Conservation (phyloP, 2,888 invertebrate genomes). For the Cheilosia scutellata region DNA sequence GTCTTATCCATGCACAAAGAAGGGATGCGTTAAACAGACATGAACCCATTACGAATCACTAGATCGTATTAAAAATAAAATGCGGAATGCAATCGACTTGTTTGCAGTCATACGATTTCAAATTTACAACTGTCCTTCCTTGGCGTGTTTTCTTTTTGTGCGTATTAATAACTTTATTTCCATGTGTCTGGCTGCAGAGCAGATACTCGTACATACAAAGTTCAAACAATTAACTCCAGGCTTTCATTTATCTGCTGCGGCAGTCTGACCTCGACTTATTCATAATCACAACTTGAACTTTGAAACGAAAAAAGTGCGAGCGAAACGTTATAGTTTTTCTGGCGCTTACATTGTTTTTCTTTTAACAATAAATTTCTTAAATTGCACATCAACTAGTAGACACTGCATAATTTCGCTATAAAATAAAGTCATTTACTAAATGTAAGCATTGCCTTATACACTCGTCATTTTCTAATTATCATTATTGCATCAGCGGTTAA, state of each 20-base stretch:
- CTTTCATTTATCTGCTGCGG: not conserved
- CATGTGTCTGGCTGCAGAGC: not conserved
- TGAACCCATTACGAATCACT: too few species aligned
- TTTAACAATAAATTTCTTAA: constrained; percentile 5
- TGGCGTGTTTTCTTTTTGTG: too few species aligned
- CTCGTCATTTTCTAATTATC: constrained; percentile 36
- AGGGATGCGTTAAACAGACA: too few species aligned
- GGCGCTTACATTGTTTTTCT: not conserved
- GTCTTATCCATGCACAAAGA: too few species aligned
- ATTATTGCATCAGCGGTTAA: constrained; percentile 37
- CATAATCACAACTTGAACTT: constrained; percentile 10
- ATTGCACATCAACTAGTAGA: constrained; percentile 12
- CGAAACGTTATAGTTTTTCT: not conserved
- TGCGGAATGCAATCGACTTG: too few species aligned
- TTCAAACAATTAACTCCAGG: not conserved
- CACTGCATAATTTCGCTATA: not conserved
- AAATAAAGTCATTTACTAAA: constrained; percentile 36
- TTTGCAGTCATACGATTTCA: too few species aligned
- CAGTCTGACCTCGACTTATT: not conserved
- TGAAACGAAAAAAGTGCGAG: not conserved
- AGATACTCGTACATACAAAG: not conserved
- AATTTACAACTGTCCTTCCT: too few species aligned
- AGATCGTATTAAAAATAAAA: too few species aligned
- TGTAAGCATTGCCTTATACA: not conserved
- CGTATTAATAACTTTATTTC: too few species aligned